phyloP scores from a whole-genome alignment of 2,113 vertebrate genomes.

The Emydocephalus ijimae region DNA sequence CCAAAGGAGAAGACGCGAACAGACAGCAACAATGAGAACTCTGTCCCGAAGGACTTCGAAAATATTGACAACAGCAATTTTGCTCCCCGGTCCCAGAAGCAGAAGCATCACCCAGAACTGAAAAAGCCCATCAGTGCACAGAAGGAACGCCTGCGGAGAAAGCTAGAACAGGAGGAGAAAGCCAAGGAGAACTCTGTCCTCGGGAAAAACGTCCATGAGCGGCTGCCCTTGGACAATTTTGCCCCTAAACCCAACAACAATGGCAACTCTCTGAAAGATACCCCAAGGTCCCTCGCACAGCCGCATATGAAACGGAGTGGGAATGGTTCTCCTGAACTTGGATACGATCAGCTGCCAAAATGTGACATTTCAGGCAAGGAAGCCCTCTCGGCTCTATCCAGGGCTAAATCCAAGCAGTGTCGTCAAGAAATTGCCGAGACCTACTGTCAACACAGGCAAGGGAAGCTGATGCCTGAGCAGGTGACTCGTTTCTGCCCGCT shows the following conservation, averaged over 20 bases:
- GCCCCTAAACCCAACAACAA: constrained; percentile 64
- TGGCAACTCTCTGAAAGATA: constrained; percentile 58
- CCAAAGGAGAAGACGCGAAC: constrained; percentile 89
- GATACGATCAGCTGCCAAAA: constrained; percentile 79
- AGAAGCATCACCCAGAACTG: constrained; percentile 76
- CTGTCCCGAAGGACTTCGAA: constrained; percentile 97
- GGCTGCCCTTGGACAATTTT: constrained; percentile 60
- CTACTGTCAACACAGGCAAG: constrained; percentile 90
- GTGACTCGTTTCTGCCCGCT: constrained; percentile 89
- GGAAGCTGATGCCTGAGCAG: constrained; percentile 90
- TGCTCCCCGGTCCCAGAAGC: constrained; percentile 84
- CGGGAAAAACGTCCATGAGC: constrained; percentile 79
- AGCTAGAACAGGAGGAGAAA: constrained; percentile 74
- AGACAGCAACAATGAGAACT: constrained; percentile 99
- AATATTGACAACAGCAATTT: constrained; percentile 98
- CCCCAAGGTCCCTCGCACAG: constrained; percentile 50
- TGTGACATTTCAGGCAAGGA: constrained; percentile 96
- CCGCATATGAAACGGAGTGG: constrained; percentile 60
- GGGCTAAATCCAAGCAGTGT: constrained; percentile 87
- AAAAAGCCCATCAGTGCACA: constrained; percentile 73
- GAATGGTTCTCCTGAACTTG: constrained; percentile 70
- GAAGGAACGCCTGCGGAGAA: constrained; percentile 80
- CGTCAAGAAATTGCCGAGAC: constrained; percentile 88
- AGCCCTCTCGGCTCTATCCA: constrained; percentile 89
- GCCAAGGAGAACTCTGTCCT: constrained; percentile 68